Evolutionary conservation across 2,113 vertebrate genomes (phyloP), one percentile per base, ranked within the genome.

Genomic region (Callipepla californica): DNA sequence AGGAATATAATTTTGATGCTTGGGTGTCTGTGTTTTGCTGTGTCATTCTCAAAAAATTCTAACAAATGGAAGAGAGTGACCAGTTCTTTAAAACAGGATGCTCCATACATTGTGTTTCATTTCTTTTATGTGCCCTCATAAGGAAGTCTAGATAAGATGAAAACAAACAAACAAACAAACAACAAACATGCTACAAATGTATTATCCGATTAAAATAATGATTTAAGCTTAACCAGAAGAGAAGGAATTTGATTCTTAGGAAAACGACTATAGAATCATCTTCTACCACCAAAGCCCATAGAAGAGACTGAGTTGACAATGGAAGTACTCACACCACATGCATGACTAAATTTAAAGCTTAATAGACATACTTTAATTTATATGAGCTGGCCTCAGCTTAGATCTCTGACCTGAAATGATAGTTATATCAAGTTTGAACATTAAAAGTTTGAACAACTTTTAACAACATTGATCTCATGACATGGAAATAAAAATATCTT

Each of bases 381-480:
- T 53, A 85, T 80, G 65, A 83, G 7, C 28, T 78, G 50, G 7
- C 50, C 19, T 77, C 34, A 69, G 32, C 58, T 87, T 66, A 89
- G 20, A 79, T 26, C 59, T 91, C 50, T 90, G 68, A 70, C 42
- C 65, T 59, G 59, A 90, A 78, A 57, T 50, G 83, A 14, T 67
- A 63, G 40, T 91, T 91, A 45, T 69, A 55, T 22, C 68, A 45
- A 87, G 28, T 65, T 63, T 80, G 34, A 86, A 88, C 32, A 63
- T 92, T 80, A 79, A 61, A 92, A 70, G 57, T 47, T 38, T 92
- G 73, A 78, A 68, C 12, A 83, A 48, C n/a, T 68, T 96, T 59
- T 84, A 92, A 87, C 61, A 81, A 2, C 34, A 65, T 65, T 69
- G 90, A 51, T 9, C 8, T 11, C 7, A n/a, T 47, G 90, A 72